phyloP scores from a whole-genome alignment of 2,113 vertebrate species.

The Morone chrysops region DNA sequence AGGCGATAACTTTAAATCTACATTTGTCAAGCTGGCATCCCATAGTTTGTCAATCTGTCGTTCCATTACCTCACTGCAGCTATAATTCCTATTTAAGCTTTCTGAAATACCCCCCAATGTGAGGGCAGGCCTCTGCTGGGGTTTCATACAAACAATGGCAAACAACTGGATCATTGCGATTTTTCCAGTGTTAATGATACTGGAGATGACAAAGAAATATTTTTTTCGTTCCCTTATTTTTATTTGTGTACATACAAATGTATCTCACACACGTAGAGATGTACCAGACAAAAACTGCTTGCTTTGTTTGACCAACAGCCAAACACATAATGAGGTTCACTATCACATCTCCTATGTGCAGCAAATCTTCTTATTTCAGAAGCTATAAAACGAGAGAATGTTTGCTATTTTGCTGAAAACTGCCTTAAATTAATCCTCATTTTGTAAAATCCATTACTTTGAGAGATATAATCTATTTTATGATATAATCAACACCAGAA shows the following conservation, averaged over 20 bases:
- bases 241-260: neutral
- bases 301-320: neutral
- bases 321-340: neutral
- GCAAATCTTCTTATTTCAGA: neutral
- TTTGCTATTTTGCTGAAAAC: neutral
- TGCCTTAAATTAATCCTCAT: neutral
- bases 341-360: too few species aligned
- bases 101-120: constrained; percentile 32
- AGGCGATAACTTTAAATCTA: constrained; percentile 33
- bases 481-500: neutral
- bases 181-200: neutral
- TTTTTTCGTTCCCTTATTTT: neutral
- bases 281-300: neutral
- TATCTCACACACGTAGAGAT: neutral
- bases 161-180: constrained; percentile 33
- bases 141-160: constrained; percentile 35
- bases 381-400: neutral
- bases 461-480: neutral
- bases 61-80: constrained; percentile 44
- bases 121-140: constrained; percentile 16
- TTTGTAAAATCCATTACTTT: neutral
- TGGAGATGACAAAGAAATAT: neutral
- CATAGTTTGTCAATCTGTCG: constrained; percentile 28
- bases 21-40: constrained; percentile 27
- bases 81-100: constrained; percentile 50